Percentiles rank a stretch among this genome's conserved stretches.
phyloP scores from a whole-genome alignment of 1,140 invertebrate species.

The Caenorhabditis remanei region DNA sequence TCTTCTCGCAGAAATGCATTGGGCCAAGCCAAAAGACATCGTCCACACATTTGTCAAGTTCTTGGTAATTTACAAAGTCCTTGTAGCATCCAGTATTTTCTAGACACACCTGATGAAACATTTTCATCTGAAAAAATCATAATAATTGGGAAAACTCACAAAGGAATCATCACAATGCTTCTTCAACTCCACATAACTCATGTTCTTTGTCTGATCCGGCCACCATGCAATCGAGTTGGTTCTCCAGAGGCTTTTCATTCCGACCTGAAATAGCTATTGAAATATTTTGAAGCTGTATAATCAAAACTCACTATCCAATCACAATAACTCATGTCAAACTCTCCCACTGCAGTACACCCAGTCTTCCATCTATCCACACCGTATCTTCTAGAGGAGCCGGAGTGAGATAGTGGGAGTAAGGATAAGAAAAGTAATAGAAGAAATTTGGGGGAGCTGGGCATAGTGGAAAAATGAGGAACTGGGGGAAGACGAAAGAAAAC shows the following conservation, averaged over 20 bases:
- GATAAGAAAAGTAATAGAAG: too few relatives aligned
- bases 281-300: too few relatives aligned
- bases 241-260: not conserved
- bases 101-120: not conserved
- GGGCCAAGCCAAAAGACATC: not conserved
- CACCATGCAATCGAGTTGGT: not conserved
- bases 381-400: too few relatives aligned
- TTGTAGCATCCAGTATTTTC: slow-evolving; percentile 20
- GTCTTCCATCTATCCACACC: too few relatives aligned
- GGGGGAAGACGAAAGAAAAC: too few relatives aligned
- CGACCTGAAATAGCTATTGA: not conserved
- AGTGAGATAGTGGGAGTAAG: too few relatives aligned
- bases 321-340: too few relatives aligned
- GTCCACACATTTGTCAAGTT: not conserved
- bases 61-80: not conserved
- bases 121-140: too few relatives aligned
- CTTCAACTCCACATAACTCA: not conserved
- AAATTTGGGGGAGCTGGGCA: too few relatives aligned
- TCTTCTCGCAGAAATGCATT: not conserved
- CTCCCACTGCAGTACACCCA: too few relatives aligned
- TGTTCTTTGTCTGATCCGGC: not conserved
- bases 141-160: not conserved
- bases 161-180: slow-evolving; percentile 1
- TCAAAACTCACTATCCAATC: too few relatives aligned
- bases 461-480: too few relatives aligned